Evolutionary conservation across 2,888 invertebrate genomes (phyloP), one percentile per base, ranked within the genome.

Genomic region (Glomeris marginata): DNA sequence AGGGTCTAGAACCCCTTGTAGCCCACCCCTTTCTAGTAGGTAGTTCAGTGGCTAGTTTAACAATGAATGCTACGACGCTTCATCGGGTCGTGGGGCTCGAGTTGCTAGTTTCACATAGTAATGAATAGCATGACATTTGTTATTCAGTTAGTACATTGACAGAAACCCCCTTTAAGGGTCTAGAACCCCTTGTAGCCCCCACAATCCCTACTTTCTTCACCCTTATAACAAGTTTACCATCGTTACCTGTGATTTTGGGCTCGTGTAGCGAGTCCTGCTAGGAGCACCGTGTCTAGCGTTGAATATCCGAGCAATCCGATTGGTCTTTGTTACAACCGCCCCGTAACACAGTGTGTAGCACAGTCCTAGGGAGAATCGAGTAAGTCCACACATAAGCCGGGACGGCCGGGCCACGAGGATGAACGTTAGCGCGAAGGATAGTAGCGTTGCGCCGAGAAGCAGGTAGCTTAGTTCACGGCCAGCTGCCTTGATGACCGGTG

Each of bases 401-500:
- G 64, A 66, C 0, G 75, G 74, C 37, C 68, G 67, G 1, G 72
- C 67, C 13, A 74, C 69, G 48, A 74, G 67, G 15, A 72, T 66
- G 57, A 74, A 74, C 1, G 72, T 72, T 57, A 72, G 69, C 2
- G 64, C 57, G 59, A 72, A 74, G 2, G 72, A 74, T 8, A 71
- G 61, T 35, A 72, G 62, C 37, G 71, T 71, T 2, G 72, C 74
- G 21, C 68, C 51, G 13, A 75, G 61, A 21, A 74, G 59, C 1
- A 74, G 61, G 41, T 68, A 70, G 47, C 72, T 72, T 10, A 74
- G 61, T 56, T 75, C 74, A 21, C 73, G 64, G 1, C 74, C 74
- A 1, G 73, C 70, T 0, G 74, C 74, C 57, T 73, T 74, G 54
- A 75, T 72, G 47, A 75, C 67, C 1, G 74, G 74, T 0, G 75